Conservation (phyloP, 2,113 vertebrate genomes). For the Podarcis cretensis region DNA sequence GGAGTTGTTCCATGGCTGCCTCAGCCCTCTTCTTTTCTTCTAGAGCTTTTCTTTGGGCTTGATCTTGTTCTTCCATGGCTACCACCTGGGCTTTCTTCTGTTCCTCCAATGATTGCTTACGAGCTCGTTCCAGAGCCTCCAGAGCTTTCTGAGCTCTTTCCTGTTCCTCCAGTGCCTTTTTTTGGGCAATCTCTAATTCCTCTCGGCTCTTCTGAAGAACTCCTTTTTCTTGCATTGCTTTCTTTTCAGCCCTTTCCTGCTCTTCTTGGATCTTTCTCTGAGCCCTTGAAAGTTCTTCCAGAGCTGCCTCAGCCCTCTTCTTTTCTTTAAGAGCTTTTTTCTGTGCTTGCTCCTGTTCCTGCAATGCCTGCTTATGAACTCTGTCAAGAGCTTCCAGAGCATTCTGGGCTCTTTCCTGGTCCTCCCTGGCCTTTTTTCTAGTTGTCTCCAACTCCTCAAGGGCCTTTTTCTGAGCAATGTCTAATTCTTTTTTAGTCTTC, state of each 20-base stretch:
- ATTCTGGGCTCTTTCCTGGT: neutral
- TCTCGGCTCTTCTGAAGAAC: neutral
- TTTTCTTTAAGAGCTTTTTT: neutral
- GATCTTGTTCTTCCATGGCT: neutral
- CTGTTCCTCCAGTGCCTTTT: neutral
- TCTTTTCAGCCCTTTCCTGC: neutral
- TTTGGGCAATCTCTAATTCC: neutral
- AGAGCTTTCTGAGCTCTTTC: neutral
- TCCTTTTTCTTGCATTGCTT: neutral
- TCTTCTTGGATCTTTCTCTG: constrained; percentile 15
- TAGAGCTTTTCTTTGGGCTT: neutral
- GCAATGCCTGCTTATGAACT: neutral
- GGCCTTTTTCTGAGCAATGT: neutral
- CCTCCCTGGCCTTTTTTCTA: neutral
- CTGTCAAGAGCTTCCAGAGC: neutral
- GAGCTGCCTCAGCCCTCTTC: neutral
- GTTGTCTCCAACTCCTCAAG: constrained; percentile 3
- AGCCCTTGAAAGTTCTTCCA: neutral
- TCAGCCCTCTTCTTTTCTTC: neutral
- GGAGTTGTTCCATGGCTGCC: neutral
- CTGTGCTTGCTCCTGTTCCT: neutral
- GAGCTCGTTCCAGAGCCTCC: neutral
- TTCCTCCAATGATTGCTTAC: neutral
- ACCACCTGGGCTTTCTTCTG: neutral
- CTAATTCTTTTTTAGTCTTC: neutral